phyloP scores from a whole-genome alignment of 2,797 vertebrate species.

The Chromobotia macracanthus region DNA sequence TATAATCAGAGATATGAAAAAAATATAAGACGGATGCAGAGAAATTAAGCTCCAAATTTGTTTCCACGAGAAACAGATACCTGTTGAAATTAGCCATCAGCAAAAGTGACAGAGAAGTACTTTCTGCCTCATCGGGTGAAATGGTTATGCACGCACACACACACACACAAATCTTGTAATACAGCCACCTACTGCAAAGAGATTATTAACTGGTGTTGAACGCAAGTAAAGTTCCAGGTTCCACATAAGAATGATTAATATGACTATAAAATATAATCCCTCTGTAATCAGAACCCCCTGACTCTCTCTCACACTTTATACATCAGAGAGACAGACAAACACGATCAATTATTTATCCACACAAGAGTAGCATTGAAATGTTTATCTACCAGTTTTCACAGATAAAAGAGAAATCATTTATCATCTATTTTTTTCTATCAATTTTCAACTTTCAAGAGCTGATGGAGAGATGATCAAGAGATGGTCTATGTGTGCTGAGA shows the following conservation, averaged over 20 bases:
- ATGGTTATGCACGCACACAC: conserved; percentile 18
- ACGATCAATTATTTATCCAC: conserved; percentile 73
- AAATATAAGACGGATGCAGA: conserved; percentile 38
- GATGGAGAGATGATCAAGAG: no score
- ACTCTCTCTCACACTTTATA: conserved; percentile 23
- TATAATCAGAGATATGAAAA: not conserved
- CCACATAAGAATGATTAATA: conserved; percentile 72
- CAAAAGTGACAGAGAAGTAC: conserved; percentile 37
- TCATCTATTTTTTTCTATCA: no score
- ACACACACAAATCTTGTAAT: conserved; percentile 27
- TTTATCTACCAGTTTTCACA: conserved; percentile 65
- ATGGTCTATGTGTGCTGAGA: conserved; percentile 10
- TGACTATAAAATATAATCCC: conserved; percentile 65
- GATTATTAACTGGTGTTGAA: conserved; percentile 67
- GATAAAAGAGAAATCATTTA: conserved; percentile 66
- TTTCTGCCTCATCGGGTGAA: not conserved
- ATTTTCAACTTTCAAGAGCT: conserved; percentile 50
- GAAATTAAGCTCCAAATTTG: conserved; percentile 7
- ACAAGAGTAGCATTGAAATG: conserved; percentile 70
- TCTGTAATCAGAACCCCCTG: conserved; percentile 68
- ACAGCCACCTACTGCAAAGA: conserved; percentile 46
- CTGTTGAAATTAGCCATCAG: conserved; percentile 33
- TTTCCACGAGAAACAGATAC: conserved; percentile 18
- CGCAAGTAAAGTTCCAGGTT: conserved; percentile 66
- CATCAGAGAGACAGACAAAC: conserved; percentile 61